Base-by-base conservation (phyloP, 2,888 invertebrate species). In the Lydus trimaculatus region DNA sequence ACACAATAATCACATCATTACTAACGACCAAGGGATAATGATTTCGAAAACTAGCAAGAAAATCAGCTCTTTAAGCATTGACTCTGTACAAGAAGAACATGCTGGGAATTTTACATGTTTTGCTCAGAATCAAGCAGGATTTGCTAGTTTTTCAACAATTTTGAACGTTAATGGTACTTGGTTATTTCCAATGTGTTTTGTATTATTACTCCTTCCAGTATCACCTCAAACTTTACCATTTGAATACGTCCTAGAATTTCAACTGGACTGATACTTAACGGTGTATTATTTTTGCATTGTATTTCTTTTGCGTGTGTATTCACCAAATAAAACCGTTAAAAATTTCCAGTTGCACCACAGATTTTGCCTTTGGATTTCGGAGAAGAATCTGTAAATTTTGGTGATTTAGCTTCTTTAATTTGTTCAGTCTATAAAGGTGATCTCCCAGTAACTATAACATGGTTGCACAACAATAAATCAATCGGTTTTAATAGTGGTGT, bases 351-450 rank as follows among this genome's bases (percentile, higher is more conserved):
- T 61, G 70, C 77, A 61, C 83, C 84, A 15, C 79, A 81, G 72
- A 83, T 85, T 48, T 74, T 78, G 11, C 84, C 83, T 2, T 84
- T 85, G 68, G 79, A 80, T 83, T 79, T 89, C 86, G 76, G 84
- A 84, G 79, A 85, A 80, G 90, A 91, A 79, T 88, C 91, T 25
- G 87, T 90, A 39, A 91, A 90, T 83, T 90, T 90, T 71, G 92
- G 91, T 67, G 91, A 92, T 83, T 88, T 90, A 58, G 89, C 90
- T 60, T 90, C 91, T 81, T 87, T 90, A 80, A 89, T 88, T 61
- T 93, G 93, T 82, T 89, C 91, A 71, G 89, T 91, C 43, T 89
- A 89, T 71, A 91, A 91, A 84, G 93, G 94, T 71, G 94, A 94
- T 85, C 86, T 90, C 65, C 94, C 94, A 1, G 87, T 94, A 80